These are phyloP conservation scores for Horisme vitalbata DNA, from an alignment of 2,888 invertebrate genomes.

Conservation along the genomic window DNA sequence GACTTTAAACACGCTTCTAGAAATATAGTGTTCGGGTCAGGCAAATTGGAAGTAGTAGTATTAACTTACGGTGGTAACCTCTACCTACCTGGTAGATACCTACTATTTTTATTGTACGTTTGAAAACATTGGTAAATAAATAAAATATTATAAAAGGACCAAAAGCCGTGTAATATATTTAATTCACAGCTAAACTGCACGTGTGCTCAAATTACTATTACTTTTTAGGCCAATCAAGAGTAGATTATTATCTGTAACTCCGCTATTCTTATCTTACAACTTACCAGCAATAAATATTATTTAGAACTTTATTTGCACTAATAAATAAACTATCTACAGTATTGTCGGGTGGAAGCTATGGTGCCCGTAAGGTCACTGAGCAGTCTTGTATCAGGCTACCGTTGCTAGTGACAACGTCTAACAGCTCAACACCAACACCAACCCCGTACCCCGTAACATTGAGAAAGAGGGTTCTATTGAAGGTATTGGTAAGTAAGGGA, in stretches of 20 bases:
- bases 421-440: constrained; percentile 70
- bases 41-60: no score
- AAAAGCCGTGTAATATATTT: no score
- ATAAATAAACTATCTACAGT: constrained; percentile 41
- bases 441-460: constrained; percentile 58
- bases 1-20: background rate
- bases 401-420: constrained; percentile 77
- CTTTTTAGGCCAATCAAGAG: no score
- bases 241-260: no score
- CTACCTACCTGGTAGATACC: no score
- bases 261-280: constrained; percentile 6
- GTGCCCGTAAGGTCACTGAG: constrained; percentile 58
- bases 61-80: no score
- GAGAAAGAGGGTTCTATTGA: constrained; percentile 54
- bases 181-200: no score
- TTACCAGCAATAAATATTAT: constrained; percentile 23
- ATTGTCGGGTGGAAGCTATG: constrained; percentile 59
- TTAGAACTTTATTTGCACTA: no score
- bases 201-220: no score
- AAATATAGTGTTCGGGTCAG: background rate
- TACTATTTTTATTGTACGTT: no score
- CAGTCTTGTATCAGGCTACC: constrained; percentile 68
- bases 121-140: no score
- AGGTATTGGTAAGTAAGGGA: constrained; percentile 49
- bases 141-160: no score